These are phyloP conservation scores for Yponomeuta cagnagella DNA, from an alignment of 2,888 invertebrate species.

Conservation along the genomic window DNA sequence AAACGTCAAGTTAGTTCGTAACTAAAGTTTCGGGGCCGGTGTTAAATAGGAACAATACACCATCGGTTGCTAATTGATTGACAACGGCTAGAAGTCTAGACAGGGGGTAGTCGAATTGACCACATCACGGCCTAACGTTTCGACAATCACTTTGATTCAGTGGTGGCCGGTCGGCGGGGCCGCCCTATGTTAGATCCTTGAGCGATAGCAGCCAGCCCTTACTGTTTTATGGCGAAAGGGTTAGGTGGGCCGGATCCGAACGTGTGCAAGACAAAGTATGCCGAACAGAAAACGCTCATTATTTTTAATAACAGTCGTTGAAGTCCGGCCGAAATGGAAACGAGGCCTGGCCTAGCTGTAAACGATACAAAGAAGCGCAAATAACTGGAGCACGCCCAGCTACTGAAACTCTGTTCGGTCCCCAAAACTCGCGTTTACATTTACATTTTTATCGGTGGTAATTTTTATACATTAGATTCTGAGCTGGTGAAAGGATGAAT, in stretches of 20 bases:
- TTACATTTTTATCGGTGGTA: background rate
- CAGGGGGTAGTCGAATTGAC: slow-evolving; percentile 37
- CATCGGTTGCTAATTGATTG: slow-evolving; percentile 9
- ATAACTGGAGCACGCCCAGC: slow-evolving; percentile 11
- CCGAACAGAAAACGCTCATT: background rate
- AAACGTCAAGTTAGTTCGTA: background rate
- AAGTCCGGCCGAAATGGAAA: background rate
- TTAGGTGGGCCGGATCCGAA: background rate
- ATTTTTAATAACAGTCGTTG: slow-evolving; percentile 4
- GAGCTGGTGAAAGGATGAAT: no score
- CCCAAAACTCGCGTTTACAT: background rate
- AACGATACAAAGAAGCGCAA: slow-evolving; percentile 16
- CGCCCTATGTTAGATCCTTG: slow-evolving; percentile 34
- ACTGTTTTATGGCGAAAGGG: slow-evolving; percentile 6
- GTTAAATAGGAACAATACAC: background rate
- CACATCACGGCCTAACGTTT: slow-evolving; percentile 47
- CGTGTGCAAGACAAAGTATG: slow-evolving; percentile 6
- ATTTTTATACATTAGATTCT: no score
- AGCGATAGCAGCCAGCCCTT: slow-evolving; percentile 28
- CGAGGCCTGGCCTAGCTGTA: background rate
- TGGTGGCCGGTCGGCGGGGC: slow-evolving; percentile 34
- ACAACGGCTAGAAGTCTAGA: slow-evolving; percentile 30
- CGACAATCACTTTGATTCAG: slow-evolving; percentile 54
- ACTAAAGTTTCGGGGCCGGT: slow-evolving; percentile 6
- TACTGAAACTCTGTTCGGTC: background rate